Conservation (phyloP, 2,797 vertebrate genomes). For the Betta splendens region DNA sequence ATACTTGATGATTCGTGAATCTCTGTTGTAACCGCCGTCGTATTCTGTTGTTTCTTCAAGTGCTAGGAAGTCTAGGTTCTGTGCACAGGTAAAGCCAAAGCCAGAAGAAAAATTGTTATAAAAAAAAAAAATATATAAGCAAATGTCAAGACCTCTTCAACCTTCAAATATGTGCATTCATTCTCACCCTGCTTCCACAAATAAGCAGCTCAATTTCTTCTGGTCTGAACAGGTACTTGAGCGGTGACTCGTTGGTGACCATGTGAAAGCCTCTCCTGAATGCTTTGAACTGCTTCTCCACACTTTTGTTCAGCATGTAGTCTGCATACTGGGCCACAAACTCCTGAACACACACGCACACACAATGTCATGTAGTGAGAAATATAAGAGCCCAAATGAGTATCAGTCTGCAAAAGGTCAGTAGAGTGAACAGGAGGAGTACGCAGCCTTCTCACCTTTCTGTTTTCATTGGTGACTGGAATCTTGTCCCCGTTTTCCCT, state of each 20-base stretch:
- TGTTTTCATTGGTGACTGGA: slow-evolving; percentile 97
- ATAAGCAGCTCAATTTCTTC: slow-evolving; percentile 99
- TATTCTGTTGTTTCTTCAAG: slow-evolving; percentile 98
- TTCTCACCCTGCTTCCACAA: slow-evolving; percentile 92
- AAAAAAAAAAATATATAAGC: too few species aligned
- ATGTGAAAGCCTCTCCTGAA: slow-evolving; percentile 99
- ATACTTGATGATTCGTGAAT: slow-evolving; percentile 96
- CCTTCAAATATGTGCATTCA: accelerated
- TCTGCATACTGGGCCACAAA: slow-evolving; percentile 97
- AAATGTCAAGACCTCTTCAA: background rate
- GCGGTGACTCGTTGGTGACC: slow-evolving; percentile 98
- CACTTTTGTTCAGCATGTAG: slow-evolving; percentile 98
- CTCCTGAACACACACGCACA: slow-evolving; percentile 82
- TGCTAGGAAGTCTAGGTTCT: slow-evolving; percentile 98
- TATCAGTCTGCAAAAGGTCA: too few species aligned
- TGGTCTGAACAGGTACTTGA: slow-evolving; percentile 97
- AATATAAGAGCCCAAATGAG: background rate
- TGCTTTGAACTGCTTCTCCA: slow-evolving; percentile 99
- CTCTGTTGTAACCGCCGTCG: slow-evolving; percentile 96
- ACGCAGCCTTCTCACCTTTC: slow-evolving; percentile 95
- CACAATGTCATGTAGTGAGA: background rate
- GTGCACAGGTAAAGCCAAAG: slow-evolving; percentile 32
- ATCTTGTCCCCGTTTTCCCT: slow-evolving; percentile 98
- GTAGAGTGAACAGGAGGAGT: background rate
- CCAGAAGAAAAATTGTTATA: background rate